Conservation (phyloP, 2,888 invertebrate species). For the Dendrolimus houi region DNA sequence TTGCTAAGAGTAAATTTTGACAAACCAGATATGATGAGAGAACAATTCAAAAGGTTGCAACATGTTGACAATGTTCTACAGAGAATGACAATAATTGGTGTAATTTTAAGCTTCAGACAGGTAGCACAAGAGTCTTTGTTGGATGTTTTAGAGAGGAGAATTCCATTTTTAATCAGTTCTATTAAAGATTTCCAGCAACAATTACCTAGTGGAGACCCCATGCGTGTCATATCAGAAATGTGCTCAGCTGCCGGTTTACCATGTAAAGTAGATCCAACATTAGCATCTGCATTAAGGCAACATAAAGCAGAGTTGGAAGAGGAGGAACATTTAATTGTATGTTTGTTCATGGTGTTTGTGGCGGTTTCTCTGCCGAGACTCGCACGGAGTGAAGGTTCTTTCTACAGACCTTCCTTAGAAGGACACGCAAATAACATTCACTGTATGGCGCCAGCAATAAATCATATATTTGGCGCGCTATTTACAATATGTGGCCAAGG, state of each 20-base stretch:
- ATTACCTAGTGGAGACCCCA: conserved; percentile 91
- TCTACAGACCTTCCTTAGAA: conserved; percentile 90
- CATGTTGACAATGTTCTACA: conserved; percentile 97
- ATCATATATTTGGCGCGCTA: conserved; percentile 96
- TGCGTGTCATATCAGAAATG: conserved; percentile 96
- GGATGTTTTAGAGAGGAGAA: conserved; percentile 94
- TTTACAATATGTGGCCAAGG: conserved; percentile 97
- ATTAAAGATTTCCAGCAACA: conserved; percentile 96
- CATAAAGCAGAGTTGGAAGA: conserved; percentile 93
- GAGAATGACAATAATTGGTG: conserved; percentile 98
- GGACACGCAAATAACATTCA: conserved; percentile 99
- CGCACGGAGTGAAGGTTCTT: conserved; percentile 92
- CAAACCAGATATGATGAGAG: conserved; percentile 98
- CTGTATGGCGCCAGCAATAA: conserved; percentile 97
- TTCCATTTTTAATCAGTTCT: conserved; percentile 96
- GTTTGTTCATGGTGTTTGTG: conserved; percentile 98
- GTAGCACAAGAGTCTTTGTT: conserved; percentile 95
- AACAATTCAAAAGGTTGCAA: conserved; percentile 92
- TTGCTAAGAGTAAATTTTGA: conserved; percentile 97
- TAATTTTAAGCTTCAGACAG: conserved; percentile 96
- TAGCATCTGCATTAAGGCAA: conserved; percentile 91
- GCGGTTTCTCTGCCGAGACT: conserved; percentile 98
- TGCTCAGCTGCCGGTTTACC: conserved; percentile 96
- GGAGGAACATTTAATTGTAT: conserved; percentile 95
- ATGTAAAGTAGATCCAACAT: conserved; percentile 96